Evolutionary conservation across 2,888 invertebrate genomes (phyloP), one percentile per base, ranked within the genome.

Genomic region (Tenthredo distinguenda): DNA sequence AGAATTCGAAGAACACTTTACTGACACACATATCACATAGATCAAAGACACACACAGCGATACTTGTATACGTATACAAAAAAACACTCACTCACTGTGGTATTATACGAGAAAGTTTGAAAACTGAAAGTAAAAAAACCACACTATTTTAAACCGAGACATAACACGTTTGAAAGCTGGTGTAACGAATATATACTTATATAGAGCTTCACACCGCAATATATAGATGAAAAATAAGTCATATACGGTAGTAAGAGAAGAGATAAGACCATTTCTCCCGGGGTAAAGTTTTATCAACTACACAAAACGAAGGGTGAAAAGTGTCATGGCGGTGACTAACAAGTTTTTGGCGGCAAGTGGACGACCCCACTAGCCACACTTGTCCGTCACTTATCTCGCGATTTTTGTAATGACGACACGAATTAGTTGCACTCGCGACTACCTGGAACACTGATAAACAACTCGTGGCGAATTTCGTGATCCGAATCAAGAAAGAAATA

Each of bases 281-380:
- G 10, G 62, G 21, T 62, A 62, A 62, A 62, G 10, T 62, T 10
- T 62, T 26, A 10, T 62, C 62, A 62, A 62, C 62, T 3, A 10
- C 9, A 4, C 9, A 12, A 21, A n/a, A 9, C 21, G 62, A 62
- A 26, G 62, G 62, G 21, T 62, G 26, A 62, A 62, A 62, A 62
- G 15, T 68, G 68, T 68, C 68, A 34, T 34, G 68, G 68, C 68
- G 68, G 6, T 12, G 0, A 26, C 1, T 31, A 18, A 10, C 15
- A 68, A 68, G 34, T 34, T 68, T 68, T 68, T 62, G 62, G 62
- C 62, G 62, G 62, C 21, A 62, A 62, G 62, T 31, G 21, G 12
- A 21, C 12, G 10, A 2, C 62, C 21, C 62, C 9, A 26, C 12
- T 55, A 55, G n/a, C n/a, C 18, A n/a, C 6, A n/a, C n/a, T 55